Base-by-base conservation (phyloP, 23 tunicate genomes). In the Pegea sp. region DNA sequence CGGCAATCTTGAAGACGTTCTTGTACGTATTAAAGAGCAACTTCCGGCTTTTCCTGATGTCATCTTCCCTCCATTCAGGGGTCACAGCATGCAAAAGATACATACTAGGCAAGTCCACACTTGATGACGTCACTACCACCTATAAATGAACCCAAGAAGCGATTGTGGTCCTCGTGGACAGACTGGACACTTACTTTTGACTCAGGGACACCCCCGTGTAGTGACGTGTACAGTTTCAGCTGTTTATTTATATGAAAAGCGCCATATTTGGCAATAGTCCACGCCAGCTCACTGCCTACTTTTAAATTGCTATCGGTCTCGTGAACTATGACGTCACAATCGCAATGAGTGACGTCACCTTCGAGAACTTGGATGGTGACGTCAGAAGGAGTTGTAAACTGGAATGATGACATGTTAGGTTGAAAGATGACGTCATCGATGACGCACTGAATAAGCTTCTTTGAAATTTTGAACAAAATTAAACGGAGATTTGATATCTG, bases 241-340 rank as follows among this genome's bases (percentile, higher is more conserved):
- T 59, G 44, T 51, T 68, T 74, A 3, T 68, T 62, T 3, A 84
- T 58, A 33, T 84, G 72, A 52, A 72, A 73, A 6, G 67, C 59
- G 7, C 84, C 72, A 48, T 68, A 53, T 64, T 84, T 84, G 19
- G 95, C 95, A 2, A 84, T 68, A 43, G 79, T 79, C 95, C 95
- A 84, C 30, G 76, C 71, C 60, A 72, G 62, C 51, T 73, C 84
- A 0, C 79, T 77, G 30, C 64, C 58, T 25, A 84, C 66, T 58
- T 68, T 81, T 44, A 79, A 59, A 16, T 62, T 48, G 3, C 61
- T 52, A 61, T 79, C 60, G 33, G 79, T 84, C 52, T 65, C 95
- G 53, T 79, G 69, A 3, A 68, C 71, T 5, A 73, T 68, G 48
- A 74, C 84, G 63, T 84, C 78, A 60, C 79, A 60, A 24, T 71